phyloP scores from a whole-genome alignment of 2,888 invertebrate genomes.

The Polyommatus icarus region DNA sequence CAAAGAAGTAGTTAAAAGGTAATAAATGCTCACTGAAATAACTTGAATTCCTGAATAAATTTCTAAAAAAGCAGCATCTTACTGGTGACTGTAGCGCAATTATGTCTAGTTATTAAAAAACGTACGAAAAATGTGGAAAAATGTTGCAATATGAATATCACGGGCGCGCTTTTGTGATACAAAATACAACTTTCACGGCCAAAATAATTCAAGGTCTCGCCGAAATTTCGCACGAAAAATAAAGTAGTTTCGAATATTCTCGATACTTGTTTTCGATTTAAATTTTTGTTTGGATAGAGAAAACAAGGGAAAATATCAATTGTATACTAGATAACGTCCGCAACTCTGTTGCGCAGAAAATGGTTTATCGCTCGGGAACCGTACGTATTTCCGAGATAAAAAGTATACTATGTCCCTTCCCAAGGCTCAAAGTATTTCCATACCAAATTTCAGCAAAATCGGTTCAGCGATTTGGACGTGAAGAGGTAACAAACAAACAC shows the following conservation, averaged over 20 bases:
- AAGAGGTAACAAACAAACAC: no score
- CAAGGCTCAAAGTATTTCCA: no score
- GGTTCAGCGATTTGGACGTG: no score
- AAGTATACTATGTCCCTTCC: no score
- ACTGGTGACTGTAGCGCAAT: neutral
- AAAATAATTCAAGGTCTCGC: neutral
- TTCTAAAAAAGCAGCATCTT: neutral
- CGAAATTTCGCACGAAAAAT: conserved; percentile 3
- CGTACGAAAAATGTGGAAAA: neutral
- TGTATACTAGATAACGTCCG: neutral
- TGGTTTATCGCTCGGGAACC: no score
- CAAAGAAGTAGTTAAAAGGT: neutral
- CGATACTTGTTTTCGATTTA: neutral
- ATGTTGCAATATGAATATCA: neutral
- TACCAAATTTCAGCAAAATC: no score
- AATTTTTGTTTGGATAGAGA: neutral
- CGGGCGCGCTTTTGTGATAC: neutral
- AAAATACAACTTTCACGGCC: neutral
- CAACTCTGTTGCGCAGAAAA: no score
- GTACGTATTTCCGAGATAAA: no score
- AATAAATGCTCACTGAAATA: neutral
- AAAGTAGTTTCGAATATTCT: neutral
- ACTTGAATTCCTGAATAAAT: neutral
- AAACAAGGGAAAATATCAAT: neutral
- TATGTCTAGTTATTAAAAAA: neutral